Conservation (phyloP, 64 coral and sea anemone genomes). For the Hydrozoanthus tunicans region DNA sequence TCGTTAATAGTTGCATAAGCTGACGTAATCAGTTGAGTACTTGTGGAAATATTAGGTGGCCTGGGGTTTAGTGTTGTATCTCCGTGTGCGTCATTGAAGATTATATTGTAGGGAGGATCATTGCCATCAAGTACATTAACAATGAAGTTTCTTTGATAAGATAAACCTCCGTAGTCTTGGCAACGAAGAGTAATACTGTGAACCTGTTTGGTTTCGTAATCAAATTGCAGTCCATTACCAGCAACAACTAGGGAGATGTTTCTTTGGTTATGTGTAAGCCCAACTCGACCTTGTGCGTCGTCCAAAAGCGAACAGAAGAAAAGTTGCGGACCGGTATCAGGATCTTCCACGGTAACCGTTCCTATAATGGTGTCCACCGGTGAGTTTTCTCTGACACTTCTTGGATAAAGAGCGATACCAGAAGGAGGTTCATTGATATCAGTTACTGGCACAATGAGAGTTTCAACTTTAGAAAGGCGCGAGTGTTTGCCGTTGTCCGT, state of each 20-base stretch:
- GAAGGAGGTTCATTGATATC: constrained; percentile 68
- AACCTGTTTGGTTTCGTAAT: constrained; percentile 69
- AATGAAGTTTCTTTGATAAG: constrained; percentile 58
- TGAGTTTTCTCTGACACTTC: constrained; percentile 67
- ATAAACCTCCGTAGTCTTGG: constrained; percentile 67
- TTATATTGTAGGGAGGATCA: constrained; percentile 61
- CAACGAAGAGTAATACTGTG: constrained; percentile 67
- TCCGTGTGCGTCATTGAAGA: constrained; percentile 69
- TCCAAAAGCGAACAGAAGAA: constrained; percentile 60
- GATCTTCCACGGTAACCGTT: constrained; percentile 62
- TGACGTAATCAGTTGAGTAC: constrained; percentile 31
- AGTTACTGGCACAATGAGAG: constrained; percentile 59
- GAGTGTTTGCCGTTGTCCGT: constrained; percentile 70
- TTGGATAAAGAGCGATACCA: constrained; percentile 58
- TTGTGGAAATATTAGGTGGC: constrained; percentile 57
- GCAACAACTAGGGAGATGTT: constrained; percentile 45
- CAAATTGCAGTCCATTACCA: constrained; percentile 64
- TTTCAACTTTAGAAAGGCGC: constrained; percentile 60
- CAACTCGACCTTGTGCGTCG: constrained; percentile 68
- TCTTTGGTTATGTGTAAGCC: constrained; percentile 43
- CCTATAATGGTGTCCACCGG: constrained; percentile 58
- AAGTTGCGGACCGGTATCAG: constrained; percentile 53
- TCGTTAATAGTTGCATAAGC: constrained; percentile 77
- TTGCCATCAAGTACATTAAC: constrained; percentile 75
- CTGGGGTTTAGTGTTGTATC: constrained; percentile 68